Conservation (phyloP, 2,797 vertebrate genomes). For the Neosalanx taihuensis region DNA sequence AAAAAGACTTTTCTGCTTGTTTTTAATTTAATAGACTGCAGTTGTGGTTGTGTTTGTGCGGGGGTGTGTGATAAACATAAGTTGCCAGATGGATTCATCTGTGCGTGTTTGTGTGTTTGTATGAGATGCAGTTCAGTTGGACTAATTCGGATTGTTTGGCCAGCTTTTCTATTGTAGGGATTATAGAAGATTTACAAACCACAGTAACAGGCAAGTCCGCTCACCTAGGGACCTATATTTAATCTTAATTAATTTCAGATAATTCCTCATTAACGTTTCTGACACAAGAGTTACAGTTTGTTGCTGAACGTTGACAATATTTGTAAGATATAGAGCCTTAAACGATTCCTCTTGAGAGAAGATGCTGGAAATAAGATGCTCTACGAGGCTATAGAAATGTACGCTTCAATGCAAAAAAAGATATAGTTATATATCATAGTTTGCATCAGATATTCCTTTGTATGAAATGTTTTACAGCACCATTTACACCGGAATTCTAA, state of each 20-base stretch:
- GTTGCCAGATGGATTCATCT: neutral
- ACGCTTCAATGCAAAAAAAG: too few relatives aligned
- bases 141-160: constrained; percentile 47
- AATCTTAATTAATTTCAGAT: constrained; percentile 76
- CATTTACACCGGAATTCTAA: too few relatives aligned
- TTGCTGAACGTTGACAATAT: constrained; percentile 47
- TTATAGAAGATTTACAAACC: constrained; percentile 72
- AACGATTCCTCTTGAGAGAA: constrained; percentile 29
- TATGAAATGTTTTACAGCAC: neutral
- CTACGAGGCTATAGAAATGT: neutral
- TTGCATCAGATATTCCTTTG: neutral
- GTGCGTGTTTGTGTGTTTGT: neutral
- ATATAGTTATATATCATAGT: neutral
- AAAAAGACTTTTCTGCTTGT: too few relatives aligned
- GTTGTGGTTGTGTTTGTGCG: too few relatives aligned
- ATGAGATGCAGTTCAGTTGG: constrained; percentile 18
- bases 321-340: constrained; percentile 18
- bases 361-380: neutral
- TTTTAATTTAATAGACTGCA: too few relatives aligned
- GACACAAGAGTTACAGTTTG: constrained; percentile 43
- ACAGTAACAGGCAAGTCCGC: constrained; percentile 65
- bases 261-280: constrained; percentile 69
- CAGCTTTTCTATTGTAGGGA: constrained; percentile 53
- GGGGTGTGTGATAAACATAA: neutral
- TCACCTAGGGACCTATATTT: constrained; percentile 70